A percentile compares a stretch with the other conserved stretches of the same genome.
These are phyloP conservation scores for Protobothrops mucrosquamatus DNA, from an alignment of 2,113 vertebrate species.

Conservation along the genomic window DNA sequence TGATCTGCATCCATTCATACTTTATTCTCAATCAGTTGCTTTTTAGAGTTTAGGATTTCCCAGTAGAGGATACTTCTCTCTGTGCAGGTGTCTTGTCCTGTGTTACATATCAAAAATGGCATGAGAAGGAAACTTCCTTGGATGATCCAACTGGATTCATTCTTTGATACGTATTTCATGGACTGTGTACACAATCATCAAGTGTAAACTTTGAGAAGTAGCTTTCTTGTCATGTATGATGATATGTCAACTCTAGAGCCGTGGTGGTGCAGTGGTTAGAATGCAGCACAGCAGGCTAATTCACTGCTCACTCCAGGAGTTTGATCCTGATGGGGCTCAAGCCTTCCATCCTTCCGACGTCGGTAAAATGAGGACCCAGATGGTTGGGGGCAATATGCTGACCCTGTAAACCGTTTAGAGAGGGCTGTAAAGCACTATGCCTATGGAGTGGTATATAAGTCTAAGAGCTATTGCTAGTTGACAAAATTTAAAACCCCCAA, in stretches of 20 bases:
- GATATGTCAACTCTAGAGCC: neutral
- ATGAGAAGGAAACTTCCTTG: neutral
- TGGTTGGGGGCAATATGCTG: too few species aligned
- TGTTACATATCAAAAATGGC: neutral
- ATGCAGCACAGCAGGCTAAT: too few species aligned
- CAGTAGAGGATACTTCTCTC: neutral
- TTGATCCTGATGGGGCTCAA: too few species aligned
- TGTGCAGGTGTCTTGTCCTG: neutral
- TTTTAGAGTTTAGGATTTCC: neutral
- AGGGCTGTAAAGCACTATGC: too few species aligned
- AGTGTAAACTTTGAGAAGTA: neutral
- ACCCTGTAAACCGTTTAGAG: too few species aligned
- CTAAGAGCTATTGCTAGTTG: too few species aligned
- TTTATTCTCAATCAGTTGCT: neutral
- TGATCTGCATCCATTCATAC: neutral
- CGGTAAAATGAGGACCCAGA: too few species aligned
- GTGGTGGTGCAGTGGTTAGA: too few species aligned
- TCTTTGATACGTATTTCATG: neutral
- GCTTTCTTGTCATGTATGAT: neutral
- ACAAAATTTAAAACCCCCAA: neutral
- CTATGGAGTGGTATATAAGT: too few species aligned
- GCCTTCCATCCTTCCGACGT: too few species aligned
- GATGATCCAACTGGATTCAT: neutral
- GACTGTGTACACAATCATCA: neutral
- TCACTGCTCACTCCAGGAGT: too few species aligned